Conservation (phyloP, 2,888 invertebrate species). For the Julus scanicus region DNA sequence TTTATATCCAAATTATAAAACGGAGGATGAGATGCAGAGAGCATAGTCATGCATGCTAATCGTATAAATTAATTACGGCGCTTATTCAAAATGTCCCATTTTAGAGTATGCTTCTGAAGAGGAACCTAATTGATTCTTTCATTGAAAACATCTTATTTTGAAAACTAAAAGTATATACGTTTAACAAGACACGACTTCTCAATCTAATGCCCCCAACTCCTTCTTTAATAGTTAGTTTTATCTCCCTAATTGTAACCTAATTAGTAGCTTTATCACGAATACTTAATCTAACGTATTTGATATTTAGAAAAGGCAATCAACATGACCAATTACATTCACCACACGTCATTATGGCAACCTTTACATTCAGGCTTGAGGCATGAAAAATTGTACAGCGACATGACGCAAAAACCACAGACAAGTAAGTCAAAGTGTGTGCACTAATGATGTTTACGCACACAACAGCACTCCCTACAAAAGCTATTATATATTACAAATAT, state of each 20-base stretch:
- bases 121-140: background rate
- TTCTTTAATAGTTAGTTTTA: background rate
- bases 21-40: background rate
- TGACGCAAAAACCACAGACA: background rate
- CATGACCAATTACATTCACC: background rate
- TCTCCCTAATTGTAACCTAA: too few relatives aligned
- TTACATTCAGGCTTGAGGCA: background rate
- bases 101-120: background rate
- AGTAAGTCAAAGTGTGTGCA: background rate
- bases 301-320: background rate
- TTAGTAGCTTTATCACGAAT: too few relatives aligned
- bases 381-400: background rate
- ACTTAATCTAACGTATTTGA: too few relatives aligned
- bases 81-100: background rate
- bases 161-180: background rate
- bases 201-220: background rate
- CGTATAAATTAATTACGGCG: background rate
- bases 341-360: background rate
- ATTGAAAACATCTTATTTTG: background rate
- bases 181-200: background rate
- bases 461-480: too few relatives aligned
- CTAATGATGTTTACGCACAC: background rate
- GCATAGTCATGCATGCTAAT: background rate
- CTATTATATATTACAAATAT: too few relatives aligned
- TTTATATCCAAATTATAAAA: background rate